Evolutionary conservation across 64 coral and sea anemone species (phyloP), one percentile per base, ranked within the genome.

Genomic region (Montipora sp.): DNA sequence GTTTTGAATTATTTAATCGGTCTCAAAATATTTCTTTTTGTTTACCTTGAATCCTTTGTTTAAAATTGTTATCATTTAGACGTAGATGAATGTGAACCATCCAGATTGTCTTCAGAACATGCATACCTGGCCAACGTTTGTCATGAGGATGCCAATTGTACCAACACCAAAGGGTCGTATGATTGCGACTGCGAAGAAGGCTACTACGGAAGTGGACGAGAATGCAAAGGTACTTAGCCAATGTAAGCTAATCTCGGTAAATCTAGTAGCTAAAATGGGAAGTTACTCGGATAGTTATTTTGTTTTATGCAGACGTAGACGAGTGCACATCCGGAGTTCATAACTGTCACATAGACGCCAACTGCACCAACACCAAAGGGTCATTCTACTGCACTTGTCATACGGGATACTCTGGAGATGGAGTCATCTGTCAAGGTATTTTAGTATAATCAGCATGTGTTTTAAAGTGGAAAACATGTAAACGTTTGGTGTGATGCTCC

Each of bases 301-400:
- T 7, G 21, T 7, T 71, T 71, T 21, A 22, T 23, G 14, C 18
- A 89, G 87, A 89, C 44, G 59, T 89, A 45, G 75, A 89, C 11
- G 87, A 89, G 58, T 89, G 87, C 21, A n/a, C 73, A 16, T 48
- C 48, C 24, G 87, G 87, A 75, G 77, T 49, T 19, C 92, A 93
- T 60, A 88, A 93, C 77, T 93, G 92, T 79, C 80, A 94, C 9
- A 72, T n/a, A 72, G 88, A 94, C 47, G 93, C 93, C 77, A 94
- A 94, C 80, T 94, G 93, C 68, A 94, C 93, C 80, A 94, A 90
- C 73, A 94, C 93, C 73, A 90, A 94, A 61, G 93, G 93, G 49
- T 94, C 93, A 18, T 94, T 94, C 93, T 90, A 94, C 73, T 94
- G 93, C 50, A 90, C 73, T 6, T 94, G 93, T 80, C 73, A 86